Evolutionary conservation across 2,113 vertebrate genomes (phyloP), one percentile per base, ranked within the genome.

Genomic region (Gopherus evgoodei): DNA sequence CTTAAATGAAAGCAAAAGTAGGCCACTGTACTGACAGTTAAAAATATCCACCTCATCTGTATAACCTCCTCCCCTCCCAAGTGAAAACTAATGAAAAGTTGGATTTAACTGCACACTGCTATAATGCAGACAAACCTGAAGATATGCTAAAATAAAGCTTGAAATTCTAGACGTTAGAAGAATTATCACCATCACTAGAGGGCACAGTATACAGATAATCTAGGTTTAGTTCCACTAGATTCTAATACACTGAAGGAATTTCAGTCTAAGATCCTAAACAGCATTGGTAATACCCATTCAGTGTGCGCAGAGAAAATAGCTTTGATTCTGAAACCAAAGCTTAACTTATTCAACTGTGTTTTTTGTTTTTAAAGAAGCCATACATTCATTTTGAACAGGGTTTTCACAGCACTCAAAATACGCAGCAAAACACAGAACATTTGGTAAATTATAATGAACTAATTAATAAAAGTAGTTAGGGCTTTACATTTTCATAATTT

Each of bases 21-120:
- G 29, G 87, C 59, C 53, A 78, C 76, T 90, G 62, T 86, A 78
- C 44, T 35, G 59, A 35, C 8, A 94, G 57, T 0, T 65, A 44
- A 93, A 96, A 93, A 47, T 82, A 1, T 29, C 16, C 69, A 84
- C 80, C 79, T 90, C 76, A 79, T 69, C 59, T 35, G 8, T 69
- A 69, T 35, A 19, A 65, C 69, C 79, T 83, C 92, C 85, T 76
- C 57, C 22, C 54, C 87, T 16, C 12, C 35, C 62, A 85, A 90
- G 92, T 94, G 80, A 94, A 90, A 92, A 95, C 72, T 93, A 96
- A 95, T 69, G 89, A 79, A 91, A 86, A 94, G 24, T 91, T 35
- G 80, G 44, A 0, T 5, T 90, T 85, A 92, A 84, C 93, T 95
- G 81, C 91, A 76, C 9, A 49, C 19, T 87, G 92, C 49, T 92